phyloP scores from a whole-genome alignment of 2,113 vertebrate species.

The Choloepus hoffmanni region DNA sequence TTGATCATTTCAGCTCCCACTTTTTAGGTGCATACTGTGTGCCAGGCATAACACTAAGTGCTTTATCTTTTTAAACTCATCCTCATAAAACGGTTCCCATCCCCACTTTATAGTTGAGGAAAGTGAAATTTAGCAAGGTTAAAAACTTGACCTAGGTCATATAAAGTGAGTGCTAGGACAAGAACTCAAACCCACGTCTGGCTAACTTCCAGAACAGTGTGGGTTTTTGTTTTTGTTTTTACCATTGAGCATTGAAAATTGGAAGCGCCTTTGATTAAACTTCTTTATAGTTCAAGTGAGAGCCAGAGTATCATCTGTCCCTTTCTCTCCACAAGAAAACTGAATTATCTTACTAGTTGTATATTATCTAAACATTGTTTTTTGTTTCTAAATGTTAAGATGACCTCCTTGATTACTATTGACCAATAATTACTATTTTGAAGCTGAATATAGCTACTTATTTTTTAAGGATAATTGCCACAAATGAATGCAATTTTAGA shows the following conservation, averaged over 20 bases:
- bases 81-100: background rate
- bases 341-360: background rate
- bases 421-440: background rate
- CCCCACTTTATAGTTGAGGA: background rate
- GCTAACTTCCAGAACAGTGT: background rate
- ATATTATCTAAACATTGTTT: background rate
- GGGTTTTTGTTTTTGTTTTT: background rate
- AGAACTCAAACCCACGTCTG: background rate
- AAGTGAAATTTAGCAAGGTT: conserved; percentile 32
- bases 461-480: conserved; percentile 41
- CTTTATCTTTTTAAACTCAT: background rate
- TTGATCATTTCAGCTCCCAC: background rate
- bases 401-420: background rate
- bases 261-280: background rate
- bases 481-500: conserved; percentile 43
- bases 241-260: conserved; percentile 10
- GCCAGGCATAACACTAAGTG: background rate
- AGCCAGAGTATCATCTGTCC: background rate
- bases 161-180: background rate
- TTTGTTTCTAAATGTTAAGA: background rate
- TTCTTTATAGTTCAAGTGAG: background rate
- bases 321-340: background rate
- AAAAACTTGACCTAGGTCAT: background rate
- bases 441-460: background rate
- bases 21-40: background rate